phyloP scores from a whole-genome alignment of 2,113 vertebrate genomes.

The Numenius arquata region DNA sequence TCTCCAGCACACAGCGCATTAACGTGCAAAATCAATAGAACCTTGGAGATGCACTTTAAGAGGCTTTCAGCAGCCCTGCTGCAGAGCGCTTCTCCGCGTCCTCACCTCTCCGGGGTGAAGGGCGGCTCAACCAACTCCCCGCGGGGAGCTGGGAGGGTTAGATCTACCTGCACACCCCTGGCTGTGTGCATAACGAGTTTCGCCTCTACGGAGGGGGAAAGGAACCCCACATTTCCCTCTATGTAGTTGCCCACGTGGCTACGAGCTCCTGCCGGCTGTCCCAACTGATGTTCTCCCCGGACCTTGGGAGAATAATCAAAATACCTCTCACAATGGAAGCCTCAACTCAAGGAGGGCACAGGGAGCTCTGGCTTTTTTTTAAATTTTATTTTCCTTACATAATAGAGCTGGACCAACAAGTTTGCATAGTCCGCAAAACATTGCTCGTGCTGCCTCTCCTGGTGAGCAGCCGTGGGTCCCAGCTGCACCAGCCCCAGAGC shows the following conservation, averaged over 20 bases:
- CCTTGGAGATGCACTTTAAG: not conserved
- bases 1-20: not conserved
- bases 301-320: not conserved
- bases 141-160: rapidly evolving
- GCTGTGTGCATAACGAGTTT: not conserved
- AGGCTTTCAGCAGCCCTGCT: not conserved
- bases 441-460: rapidly evolving
- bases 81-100: rapidly evolving
- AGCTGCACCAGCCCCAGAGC: not conserved
- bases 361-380: not conserved
- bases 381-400: not conserved
- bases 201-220: not conserved
- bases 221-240: not conserved
- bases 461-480: not conserved
- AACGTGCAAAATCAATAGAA: not conserved
- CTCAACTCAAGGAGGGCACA: not conserved
- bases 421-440: not conserved
- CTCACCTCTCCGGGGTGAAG: not conserved
- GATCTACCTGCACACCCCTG: not conserved
- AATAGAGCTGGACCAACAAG: not conserved
- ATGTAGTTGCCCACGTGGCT: not conserved
- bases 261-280: not conserved
- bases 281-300: not conserved
- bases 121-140: rapidly evolving
- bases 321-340: not conserved